phyloP scores from a whole-genome alignment of 2,797 vertebrate genomes.

The Oryzias dopingdopingensis region DNA sequence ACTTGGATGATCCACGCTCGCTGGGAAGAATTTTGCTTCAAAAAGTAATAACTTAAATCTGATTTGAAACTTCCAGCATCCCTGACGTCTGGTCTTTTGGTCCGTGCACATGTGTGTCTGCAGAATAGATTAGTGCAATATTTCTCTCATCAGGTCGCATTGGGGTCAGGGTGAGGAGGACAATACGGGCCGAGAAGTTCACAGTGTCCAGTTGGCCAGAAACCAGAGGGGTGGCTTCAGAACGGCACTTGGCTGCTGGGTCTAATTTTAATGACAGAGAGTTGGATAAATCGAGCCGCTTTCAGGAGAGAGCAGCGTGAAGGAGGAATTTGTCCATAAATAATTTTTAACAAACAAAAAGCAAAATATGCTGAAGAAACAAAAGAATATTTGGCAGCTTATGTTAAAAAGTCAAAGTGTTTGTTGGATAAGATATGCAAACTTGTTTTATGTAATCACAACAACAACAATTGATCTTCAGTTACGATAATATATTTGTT shows the following conservation, averaged over 20 bases:
- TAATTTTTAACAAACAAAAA: too few relatives aligned
- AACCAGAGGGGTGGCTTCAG: slow-evolving; percentile 6
- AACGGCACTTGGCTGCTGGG: slow-evolving; percentile 36
- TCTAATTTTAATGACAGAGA: slow-evolving; percentile 12
- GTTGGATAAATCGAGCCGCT: background rate
- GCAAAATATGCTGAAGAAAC: too few relatives aligned
- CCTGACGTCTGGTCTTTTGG: slow-evolving; percentile 9
- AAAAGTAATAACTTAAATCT: background rate
- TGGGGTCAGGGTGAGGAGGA: slow-evolving; percentile 40
- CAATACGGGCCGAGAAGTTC: slow-evolving; percentile 48
- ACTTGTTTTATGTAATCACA: too few relatives aligned
- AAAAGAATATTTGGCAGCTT: too few relatives aligned
- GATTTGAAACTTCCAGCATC: slow-evolving; percentile 5
- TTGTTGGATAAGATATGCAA: too few relatives aligned
- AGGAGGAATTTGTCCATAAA: too few relatives aligned
- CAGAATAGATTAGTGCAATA: slow-evolving; percentile 46
- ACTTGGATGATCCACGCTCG: background rate
- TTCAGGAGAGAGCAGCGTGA: background rate
- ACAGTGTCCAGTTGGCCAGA: slow-evolving; percentile 47
- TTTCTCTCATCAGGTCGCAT: slow-evolving; percentile 42
- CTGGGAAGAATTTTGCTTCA: background rate
- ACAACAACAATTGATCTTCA: too few relatives aligned
- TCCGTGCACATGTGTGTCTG: slow-evolving; percentile 23
- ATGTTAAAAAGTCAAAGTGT: too few relatives aligned
- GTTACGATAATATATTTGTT: too few relatives aligned